These are phyloP conservation scores for Bubalus kerabau DNA, from an alignment of 2,113 vertebrate species.

Conservation along the genomic window DNA sequence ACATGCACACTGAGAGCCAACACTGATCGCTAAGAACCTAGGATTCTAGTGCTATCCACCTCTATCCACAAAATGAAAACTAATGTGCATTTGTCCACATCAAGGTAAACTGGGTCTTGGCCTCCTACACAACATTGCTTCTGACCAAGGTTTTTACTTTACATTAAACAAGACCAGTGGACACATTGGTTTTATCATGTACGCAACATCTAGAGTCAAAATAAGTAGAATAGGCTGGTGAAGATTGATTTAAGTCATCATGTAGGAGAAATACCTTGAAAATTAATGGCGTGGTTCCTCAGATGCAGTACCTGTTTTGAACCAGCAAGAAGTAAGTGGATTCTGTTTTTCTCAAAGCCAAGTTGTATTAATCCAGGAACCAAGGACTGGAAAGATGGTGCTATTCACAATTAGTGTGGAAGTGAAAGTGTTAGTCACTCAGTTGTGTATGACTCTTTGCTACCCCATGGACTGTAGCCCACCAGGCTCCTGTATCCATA, in stretches of 20 bases:
- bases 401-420: neutral
- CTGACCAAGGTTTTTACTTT: neutral
- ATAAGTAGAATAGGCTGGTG: neutral
- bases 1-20: neutral
- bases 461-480: neutral
- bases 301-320: neutral
- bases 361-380: neutral
- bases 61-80: neutral
- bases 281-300: neutral
- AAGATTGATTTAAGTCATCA: neutral
- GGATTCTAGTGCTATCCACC: neutral
- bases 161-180: neutral
- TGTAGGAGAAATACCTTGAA: neutral
- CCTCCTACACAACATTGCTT: neutral
- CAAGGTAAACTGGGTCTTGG: neutral
- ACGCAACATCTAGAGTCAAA: neutral
- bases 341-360: neutral
- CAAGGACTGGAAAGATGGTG: neutral
- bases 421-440: neutral
- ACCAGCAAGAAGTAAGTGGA: neutral
- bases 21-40: neutral
- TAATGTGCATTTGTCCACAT: neutral
- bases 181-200: neutral
- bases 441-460: neutral
- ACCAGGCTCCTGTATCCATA: neutral